Evolutionary conservation across 2,113 vertebrate genomes (phyloP).

Genomic region (Ceyx melanurus): DNA sequence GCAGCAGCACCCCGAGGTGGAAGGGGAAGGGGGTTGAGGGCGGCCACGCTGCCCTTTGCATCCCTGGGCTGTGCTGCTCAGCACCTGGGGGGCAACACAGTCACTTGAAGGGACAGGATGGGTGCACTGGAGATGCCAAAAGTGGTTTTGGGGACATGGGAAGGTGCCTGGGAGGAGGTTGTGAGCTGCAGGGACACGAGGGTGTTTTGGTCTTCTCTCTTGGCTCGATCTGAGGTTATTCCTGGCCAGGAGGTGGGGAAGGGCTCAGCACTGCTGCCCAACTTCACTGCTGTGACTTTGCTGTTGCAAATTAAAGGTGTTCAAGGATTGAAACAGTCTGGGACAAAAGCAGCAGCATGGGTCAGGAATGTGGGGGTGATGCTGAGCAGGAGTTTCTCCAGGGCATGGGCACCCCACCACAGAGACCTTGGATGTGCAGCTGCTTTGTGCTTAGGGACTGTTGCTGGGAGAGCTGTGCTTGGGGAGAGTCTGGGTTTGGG

Average conservation of each 20-base stretch:
- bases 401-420: not conserved
- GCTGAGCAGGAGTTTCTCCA: not conserved
- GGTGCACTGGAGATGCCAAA: not conserved
- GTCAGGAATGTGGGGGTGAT: not conserved
- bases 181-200: not conserved
- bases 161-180: not conserved
- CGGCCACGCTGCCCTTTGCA: not conserved
- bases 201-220: not conserved
- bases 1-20: not conserved
- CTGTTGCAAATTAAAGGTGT: not conserved
- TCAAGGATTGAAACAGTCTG: not conserved
- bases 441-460: not conserved
- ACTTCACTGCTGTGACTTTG: not conserved
- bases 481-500: not conserved
- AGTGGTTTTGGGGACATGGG: not conserved
- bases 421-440: not conserved
- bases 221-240: accelerated
- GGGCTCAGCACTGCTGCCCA: not conserved
- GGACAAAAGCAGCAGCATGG: not conserved
- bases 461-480: not conserved
- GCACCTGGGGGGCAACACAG: not conserved
- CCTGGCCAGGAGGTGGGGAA: accelerated
- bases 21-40: not conserved
- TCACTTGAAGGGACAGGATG: not conserved
- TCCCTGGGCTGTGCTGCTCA: not conserved